These are phyloP conservation scores for Schizotus pectinicornis DNA, from an alignment of 2,888 invertebrate species.

Conservation along the genomic window DNA sequence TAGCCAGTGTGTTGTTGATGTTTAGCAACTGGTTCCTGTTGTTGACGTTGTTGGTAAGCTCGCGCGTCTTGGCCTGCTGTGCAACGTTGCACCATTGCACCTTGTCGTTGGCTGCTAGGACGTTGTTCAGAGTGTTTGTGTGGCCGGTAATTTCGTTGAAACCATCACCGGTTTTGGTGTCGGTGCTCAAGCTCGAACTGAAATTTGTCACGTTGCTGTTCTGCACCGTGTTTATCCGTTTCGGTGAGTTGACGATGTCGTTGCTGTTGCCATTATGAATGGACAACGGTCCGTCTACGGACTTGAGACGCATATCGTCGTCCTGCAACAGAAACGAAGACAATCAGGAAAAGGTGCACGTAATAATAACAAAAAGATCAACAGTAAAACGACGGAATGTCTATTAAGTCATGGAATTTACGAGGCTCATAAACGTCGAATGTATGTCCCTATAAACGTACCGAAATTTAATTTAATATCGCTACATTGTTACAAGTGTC, in stretches of 20 bases:
- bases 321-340: conserved; percentile 50
- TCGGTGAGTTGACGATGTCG: conserved; percentile 55
- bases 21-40: conserved; percentile 46
- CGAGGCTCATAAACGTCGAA: conserved; percentile 4
- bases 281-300: conserved; percentile 55
- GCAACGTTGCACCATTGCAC: conserved; percentile 58
- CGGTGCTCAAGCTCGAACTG: conserved; percentile 36
- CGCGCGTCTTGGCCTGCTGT: conserved; percentile 45
- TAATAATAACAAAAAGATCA: neutral
- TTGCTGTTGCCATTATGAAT: conserved; percentile 54
- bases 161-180: conserved; percentile 17
- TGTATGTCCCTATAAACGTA: neutral
- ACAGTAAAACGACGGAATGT: neutral
- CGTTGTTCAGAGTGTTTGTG: conserved; percentile 32
- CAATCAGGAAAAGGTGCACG: conserved; percentile 4
- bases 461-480: conserved; percentile 11
- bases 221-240: conserved; percentile 55
- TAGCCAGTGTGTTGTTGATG: conserved; percentile 57
- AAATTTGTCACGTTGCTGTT: conserved; percentile 52
- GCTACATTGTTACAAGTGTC: conserved; percentile 13
- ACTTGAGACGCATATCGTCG: conserved; percentile 57
- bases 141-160: conserved; percentile 25
- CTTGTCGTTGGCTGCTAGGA: conserved; percentile 38
- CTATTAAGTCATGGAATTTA: conserved; percentile 2
- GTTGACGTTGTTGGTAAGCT: conserved; percentile 54